Conservation (phyloP, 2,797 vertebrate species). For the Eospalax fontanierii region DNA sequence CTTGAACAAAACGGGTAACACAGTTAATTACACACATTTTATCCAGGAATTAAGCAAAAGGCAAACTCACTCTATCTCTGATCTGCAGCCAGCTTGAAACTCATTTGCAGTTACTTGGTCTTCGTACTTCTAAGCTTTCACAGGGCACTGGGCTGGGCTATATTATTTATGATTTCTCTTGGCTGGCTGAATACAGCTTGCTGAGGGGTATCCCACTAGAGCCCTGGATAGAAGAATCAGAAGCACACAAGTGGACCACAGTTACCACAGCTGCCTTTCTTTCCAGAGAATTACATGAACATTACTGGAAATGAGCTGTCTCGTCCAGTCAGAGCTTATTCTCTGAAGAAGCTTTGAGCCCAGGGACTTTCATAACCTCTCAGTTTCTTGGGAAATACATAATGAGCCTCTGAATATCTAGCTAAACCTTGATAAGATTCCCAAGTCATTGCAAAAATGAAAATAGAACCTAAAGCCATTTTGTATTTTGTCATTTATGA, state of each 20-base stretch:
- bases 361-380: constrained; percentile 66
- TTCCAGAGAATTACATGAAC: constrained; percentile 61
- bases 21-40: background rate
- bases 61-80: background rate
- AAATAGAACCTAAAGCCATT: constrained; percentile 73
- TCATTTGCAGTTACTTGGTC: background rate
- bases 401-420: constrained; percentile 65
- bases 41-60: constrained; percentile 53
- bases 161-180: background rate
- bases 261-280: background rate
- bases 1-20: background rate
- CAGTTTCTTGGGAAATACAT: constrained; percentile 70
- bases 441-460: constrained; percentile 71
- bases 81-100: constrained; percentile 42
- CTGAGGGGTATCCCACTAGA: background rate
- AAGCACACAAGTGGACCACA: background rate
- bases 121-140: constrained; percentile 13
- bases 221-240: background rate
- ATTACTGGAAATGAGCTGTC: constrained; percentile 53
- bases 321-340: constrained; percentile 1
- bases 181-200: background rate
- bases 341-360: constrained; percentile 28
- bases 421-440: constrained; percentile 60
- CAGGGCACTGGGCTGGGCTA: background rate
- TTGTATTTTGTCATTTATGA: constrained; percentile 36